A percentile compares a stretch with the other conserved stretches of the same genome.
These are phyloP conservation scores for Malacoctenus gilli DNA, from an alignment of 2,797 vertebrate genomes.

Conservation along the genomic window DNA sequence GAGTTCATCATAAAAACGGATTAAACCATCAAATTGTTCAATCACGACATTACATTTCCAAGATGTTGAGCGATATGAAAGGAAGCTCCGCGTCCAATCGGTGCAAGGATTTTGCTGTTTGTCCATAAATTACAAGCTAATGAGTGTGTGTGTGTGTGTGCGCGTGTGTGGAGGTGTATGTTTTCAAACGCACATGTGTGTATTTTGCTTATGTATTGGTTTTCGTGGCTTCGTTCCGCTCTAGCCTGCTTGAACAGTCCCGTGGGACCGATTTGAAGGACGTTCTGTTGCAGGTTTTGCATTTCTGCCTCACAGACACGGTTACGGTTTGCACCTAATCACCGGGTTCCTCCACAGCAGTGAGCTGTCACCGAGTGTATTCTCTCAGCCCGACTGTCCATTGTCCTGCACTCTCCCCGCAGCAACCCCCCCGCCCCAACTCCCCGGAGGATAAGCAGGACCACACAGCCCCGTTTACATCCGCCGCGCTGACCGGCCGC, in stretches of 20 bases:
- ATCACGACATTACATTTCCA: conserved; percentile 19
- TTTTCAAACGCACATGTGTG: background rate
- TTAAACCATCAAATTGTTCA: conserved; percentile 39
- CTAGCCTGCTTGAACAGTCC: conserved; percentile 44
- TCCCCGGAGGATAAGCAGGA: conserved; percentile 57
- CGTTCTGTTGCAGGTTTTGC: conserved; percentile 54
- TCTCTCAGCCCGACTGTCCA: conserved; percentile 34
- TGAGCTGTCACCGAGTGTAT: conserved; percentile 54
- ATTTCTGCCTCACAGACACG: conserved; percentile 43
- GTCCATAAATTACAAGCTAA: conserved; percentile 23
- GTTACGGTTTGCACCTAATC: conserved; percentile 33
- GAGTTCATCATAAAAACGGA: conserved; percentile 51
- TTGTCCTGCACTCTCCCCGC: conserved; percentile 40
- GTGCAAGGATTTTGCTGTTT: conserved; percentile 2
- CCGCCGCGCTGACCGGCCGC: conserved; percentile 41
- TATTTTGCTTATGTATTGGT: conserved; percentile 14
- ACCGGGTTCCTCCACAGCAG: conserved; percentile 36
- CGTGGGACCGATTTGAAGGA: conserved; percentile 50
- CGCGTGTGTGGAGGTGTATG: background rate
- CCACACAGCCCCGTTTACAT: conserved; percentile 56
- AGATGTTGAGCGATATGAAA: conserved; percentile 31
- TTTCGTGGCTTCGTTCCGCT: conserved; percentile 28
- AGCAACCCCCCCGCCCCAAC: conserved; percentile 41
- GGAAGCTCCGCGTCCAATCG: conserved; percentile 1
- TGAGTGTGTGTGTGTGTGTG: background rate